Conservation (phyloP, 2,888 invertebrate species). For the Toxonevra muliebris region DNA sequence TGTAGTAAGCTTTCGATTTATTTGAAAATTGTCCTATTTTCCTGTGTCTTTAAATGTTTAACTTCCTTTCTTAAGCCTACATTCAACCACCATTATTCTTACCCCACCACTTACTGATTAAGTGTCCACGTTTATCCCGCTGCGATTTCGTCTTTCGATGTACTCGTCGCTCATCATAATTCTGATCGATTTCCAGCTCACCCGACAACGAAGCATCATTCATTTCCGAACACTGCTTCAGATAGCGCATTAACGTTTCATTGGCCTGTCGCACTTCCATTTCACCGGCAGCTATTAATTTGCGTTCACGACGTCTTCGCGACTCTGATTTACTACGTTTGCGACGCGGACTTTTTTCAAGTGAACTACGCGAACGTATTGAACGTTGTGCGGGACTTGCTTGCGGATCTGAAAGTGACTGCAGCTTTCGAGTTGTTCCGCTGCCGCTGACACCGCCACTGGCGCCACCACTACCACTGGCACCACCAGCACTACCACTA, state of each 20-base stretch:
- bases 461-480: conserved; percentile 41
- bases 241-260: conserved; percentile 64
- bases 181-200: conserved; percentile 65
- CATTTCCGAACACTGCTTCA: conserved; percentile 65
- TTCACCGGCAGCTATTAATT: conserved; percentile 64
- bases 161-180: conserved; percentile 63
- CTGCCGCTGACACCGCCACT: conserved; percentile 33
- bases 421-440: conserved; percentile 58
- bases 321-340: conserved; percentile 66
- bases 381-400: conserved; percentile 65
- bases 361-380: conserved; percentile 61
- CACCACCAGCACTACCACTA: conserved; percentile 41
- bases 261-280: conserved; percentile 65
- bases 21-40: no score
- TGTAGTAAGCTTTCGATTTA: no score
- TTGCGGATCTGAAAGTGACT: conserved; percentile 64
- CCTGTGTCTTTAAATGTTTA: neutral
- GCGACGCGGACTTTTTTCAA: conserved; percentile 64
- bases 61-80: neutral
- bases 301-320: conserved; percentile 62
- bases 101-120: conserved; percentile 57
- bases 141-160: conserved; percentile 65
- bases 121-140: conserved; percentile 62
- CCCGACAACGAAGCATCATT: conserved; percentile 65
- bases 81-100: neutral